These are phyloP conservation scores for Lysandra bellargus DNA, from an alignment of 2,888 invertebrate species.

Conservation along the genomic window DNA sequence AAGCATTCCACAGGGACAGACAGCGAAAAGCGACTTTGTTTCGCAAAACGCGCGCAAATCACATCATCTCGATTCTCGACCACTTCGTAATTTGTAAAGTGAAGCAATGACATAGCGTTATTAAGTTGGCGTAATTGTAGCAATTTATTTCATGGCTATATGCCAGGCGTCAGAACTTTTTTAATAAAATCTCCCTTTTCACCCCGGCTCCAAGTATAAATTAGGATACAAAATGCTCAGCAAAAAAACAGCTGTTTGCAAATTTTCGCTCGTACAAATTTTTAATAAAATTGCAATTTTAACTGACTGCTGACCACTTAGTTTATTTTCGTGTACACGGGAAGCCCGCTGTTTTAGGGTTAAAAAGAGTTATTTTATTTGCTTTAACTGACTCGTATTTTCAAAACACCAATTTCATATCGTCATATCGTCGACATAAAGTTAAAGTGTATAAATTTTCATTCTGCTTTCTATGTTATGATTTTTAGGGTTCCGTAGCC, in stretches of 20 bases:
- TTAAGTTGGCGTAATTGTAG: constrained; percentile 47
- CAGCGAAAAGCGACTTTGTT: too few relatives aligned
- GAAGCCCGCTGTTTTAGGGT: neutral
- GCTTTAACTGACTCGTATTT: neutral
- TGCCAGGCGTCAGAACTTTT: constrained; percentile 58
- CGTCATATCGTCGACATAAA: neutral
- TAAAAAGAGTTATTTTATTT: neutral
- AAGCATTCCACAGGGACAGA: too few relatives aligned
- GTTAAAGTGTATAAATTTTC: too few relatives aligned
- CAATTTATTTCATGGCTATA: constrained; percentile 46
- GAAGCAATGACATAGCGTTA: constrained; percentile 41
- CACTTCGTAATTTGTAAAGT: constrained; percentile 22
- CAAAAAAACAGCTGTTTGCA: constrained; percentile 54
- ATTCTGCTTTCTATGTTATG: too few relatives aligned
- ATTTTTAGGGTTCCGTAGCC: too few relatives aligned
- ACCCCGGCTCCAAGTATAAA: constrained; percentile 57
- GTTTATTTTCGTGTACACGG: constrained; percentile 1
- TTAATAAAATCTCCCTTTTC: constrained; percentile 66
- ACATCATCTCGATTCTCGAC: neutral
- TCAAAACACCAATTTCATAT: neutral
- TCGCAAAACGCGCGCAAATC: neutral
- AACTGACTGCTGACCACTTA: neutral
- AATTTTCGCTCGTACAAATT: constrained; percentile 40
- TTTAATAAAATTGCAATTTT: constrained; percentile 29
- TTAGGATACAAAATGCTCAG: constrained; percentile 59